These are phyloP conservation scores for Athrips mouffetella DNA, from an alignment of 2,888 invertebrate species.

Conservation along the genomic window DNA sequence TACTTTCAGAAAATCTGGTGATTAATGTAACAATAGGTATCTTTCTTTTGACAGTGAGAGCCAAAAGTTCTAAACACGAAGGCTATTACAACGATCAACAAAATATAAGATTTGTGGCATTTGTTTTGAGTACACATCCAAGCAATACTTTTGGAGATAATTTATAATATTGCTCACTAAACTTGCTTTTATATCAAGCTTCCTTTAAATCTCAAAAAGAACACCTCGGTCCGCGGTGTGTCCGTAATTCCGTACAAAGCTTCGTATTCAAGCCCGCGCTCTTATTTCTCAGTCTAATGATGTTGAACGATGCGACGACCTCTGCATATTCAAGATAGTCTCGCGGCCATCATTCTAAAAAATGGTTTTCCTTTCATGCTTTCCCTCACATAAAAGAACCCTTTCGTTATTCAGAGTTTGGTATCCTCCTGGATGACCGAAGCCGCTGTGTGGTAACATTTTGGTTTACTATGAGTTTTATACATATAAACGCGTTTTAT, in stretches of 20 bases:
- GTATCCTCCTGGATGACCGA: constrained; percentile 50
- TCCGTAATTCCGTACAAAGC: constrained; percentile 29
- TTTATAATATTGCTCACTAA: too few relatives aligned
- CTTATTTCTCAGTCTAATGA: constrained; percentile 64
- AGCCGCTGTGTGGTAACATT: constrained; percentile 40
- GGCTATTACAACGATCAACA: too few relatives aligned
- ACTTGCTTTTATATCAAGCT: too few relatives aligned
- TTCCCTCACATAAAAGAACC: constrained; percentile 58
- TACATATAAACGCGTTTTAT: neutral
- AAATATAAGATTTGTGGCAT: too few relatives aligned
- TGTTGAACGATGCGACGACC: constrained; percentile 66
- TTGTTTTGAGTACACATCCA: too few relatives aligned
- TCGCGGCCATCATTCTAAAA: constrained; percentile 58
- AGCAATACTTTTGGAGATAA: too few relatives aligned
- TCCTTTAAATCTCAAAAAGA: too few relatives aligned
- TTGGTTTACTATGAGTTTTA: constrained; percentile 11
- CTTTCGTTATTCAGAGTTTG: constrained; percentile 69
- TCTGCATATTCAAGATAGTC: constrained; percentile 65
- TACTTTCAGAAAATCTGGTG: too few relatives aligned
- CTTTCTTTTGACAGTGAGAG: too few relatives aligned
- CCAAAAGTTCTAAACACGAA: too few relatives aligned
- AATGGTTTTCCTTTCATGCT: constrained; percentile 64
- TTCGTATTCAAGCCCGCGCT: constrained; percentile 43
- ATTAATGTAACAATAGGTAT: too few relatives aligned
- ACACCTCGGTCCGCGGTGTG: too few relatives aligned